A percentile compares a stretch with the other conserved stretches of the same genome.
phyloP scores from a whole-genome alignment of 2,113 vertebrate species.

The Datnioides undecimradiatus region DNA sequence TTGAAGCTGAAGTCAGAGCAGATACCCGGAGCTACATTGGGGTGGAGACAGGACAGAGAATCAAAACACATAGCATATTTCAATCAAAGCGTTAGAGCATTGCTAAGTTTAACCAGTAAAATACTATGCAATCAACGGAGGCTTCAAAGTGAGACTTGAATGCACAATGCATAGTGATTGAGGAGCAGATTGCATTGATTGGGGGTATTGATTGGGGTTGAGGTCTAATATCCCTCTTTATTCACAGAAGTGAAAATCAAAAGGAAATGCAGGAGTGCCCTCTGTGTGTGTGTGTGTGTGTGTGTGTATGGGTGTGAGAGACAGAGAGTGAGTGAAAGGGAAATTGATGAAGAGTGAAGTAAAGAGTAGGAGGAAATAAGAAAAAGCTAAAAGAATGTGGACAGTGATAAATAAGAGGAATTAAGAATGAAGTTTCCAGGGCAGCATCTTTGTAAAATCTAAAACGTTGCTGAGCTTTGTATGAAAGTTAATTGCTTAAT shows the following conservation, averaged over 20 bases:
- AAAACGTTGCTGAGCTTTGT: conserved; percentile 1
- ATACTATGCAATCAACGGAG: conserved; percentile 65
- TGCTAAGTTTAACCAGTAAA: conserved; percentile 57
- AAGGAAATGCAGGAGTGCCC: conserved; percentile 57
- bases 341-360: conserved; percentile 48
- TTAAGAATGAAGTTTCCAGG: conserved; percentile 7
- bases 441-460: conserved; percentile 12
- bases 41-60: conserved; percentile 36
- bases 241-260: conserved; percentile 72
- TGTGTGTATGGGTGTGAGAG: neutral
- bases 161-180: conserved; percentile 70
- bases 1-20: conserved; percentile 82
- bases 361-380: conserved; percentile 14
- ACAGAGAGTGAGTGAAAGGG: conserved; percentile 13
- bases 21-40: conserved; percentile 56
- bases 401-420: conserved; percentile 8
- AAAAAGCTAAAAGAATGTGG: neutral
- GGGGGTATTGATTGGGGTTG: conserved; percentile 69
- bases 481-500: conserved; percentile 46
- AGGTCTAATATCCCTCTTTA: conserved; percentile 73
- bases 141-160: conserved; percentile 64
- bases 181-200: conserved; percentile 74
- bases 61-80: conserved; percentile 51
- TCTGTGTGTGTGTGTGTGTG: conserved; percentile 13
- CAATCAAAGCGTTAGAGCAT: conserved; percentile 19